Conservation (phyloP, 2,113 vertebrate species). For the Sorex araneus region DNA sequence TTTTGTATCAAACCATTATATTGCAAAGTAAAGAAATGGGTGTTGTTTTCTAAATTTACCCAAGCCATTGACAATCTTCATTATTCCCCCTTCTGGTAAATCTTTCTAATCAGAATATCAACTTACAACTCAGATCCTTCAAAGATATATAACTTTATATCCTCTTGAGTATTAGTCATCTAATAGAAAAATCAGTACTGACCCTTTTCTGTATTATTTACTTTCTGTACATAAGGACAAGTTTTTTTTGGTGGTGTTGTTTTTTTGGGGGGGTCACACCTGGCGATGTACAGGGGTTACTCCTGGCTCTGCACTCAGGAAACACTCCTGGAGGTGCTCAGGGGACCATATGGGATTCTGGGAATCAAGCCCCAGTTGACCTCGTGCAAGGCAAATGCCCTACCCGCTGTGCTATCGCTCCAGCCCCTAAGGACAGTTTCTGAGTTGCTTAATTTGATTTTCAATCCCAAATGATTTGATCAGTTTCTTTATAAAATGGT, state of each 20-base stretch:
- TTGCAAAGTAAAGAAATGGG: background rate
- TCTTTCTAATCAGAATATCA: background rate
- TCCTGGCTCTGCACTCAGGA: too few species aligned
- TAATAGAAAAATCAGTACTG: background rate
- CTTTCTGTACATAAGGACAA: background rate
- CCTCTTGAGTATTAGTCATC: background rate
- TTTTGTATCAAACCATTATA: background rate
- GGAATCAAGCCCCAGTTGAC: too few species aligned
- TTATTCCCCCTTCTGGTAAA: background rate
- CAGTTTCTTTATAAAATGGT: conserved; percentile 53
- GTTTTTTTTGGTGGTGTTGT: too few species aligned
- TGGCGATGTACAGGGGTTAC: too few species aligned
- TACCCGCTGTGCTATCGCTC: too few species aligned
- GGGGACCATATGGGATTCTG: too few species aligned
- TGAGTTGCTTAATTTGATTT: conserved; percentile 65
- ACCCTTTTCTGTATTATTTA: conserved; percentile 28
- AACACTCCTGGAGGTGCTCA: too few species aligned
- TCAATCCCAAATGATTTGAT: conserved; percentile 6
- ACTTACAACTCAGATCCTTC: background rate
- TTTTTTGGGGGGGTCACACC: too few species aligned
- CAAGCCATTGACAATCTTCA: background rate
- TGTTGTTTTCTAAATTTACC: background rate
- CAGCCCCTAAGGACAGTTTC: too few species aligned
- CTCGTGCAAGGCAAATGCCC: too few species aligned
- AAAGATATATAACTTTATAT: background rate